A percentile compares a stretch with the other conserved stretches of the same genome.
phyloP scores from a whole-genome alignment of 1,140 invertebrate genomes.

The Pogonomyrmex californicus region DNA sequence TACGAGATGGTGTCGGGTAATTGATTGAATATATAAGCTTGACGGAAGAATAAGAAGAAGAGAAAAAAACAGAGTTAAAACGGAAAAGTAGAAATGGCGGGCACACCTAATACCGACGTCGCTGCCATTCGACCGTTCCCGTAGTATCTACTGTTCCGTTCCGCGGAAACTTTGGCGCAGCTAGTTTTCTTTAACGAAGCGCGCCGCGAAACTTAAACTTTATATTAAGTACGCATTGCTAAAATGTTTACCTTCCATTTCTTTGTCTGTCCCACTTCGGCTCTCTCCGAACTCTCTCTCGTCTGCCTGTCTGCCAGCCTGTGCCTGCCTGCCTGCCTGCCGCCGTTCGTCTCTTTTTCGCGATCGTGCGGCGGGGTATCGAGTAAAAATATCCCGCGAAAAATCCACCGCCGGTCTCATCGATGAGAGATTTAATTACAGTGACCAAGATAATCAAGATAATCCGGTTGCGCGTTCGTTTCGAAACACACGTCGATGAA shows the following conservation, averaged over 20 bases:
- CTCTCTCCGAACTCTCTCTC: not conserved
- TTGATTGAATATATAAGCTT: constrained; percentile 51
- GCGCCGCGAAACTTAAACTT: constrained; percentile 61
- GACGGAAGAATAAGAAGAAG: not conserved
- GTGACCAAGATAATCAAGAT: constrained; percentile 25
- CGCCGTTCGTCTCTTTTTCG: not conserved
- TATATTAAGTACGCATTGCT: constrained; percentile 68
- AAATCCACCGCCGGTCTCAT: constrained; percentile 3
- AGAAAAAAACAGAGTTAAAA: constrained; percentile 8
- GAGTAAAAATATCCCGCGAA: constrained; percentile 20
- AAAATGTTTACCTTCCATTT: constrained; percentile 54
- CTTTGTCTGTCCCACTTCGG: not conserved
- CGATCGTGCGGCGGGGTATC: not conserved
- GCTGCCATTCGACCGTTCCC: constrained; percentile 42
- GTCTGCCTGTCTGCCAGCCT: too few relatives aligned
- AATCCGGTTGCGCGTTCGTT: constrained; percentile 18
- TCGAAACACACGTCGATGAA: constrained; percentile 15
- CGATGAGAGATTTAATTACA: constrained; percentile 23
- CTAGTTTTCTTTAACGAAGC: constrained; percentile 69
- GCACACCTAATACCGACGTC: constrained; percentile 33
- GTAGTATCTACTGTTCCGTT: constrained; percentile 38
- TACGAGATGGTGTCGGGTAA: not conserved
- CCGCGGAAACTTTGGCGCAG: constrained; percentile 61
- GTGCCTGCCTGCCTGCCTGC: too few relatives aligned
- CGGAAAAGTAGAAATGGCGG: not conserved